Evolutionary conservation across 2,113 vertebrate genomes (phyloP), one percentile per base, ranked within the genome.

Genomic region (Pyrgilauda ruficollis): DNA sequence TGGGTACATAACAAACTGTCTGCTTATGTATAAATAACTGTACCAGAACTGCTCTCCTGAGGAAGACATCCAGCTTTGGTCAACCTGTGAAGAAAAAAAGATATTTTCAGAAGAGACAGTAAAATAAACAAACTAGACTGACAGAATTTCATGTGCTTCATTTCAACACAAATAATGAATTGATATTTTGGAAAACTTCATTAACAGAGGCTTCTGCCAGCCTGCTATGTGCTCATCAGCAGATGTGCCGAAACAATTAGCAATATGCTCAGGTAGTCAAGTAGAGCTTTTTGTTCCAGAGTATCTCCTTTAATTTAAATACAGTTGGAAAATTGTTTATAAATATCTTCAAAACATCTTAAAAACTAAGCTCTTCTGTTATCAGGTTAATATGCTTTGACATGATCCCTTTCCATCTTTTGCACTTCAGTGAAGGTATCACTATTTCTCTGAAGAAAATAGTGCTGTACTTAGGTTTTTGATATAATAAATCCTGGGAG

Each of bases 171-270:
- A 62, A 55, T 64, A 84, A 90, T 46, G 13, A 93, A 67, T 9
- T 52, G 79, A 4, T 85, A 74, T 56, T 92, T 86, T 80, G 47
- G 52, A 84, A 88, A 86, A 80, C 20, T 80, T 88, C 63, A 44
- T 70, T 59, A 84, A 47, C 10, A 6, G 47, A 70, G 43, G 30
- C 39, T 90, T 22, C 75, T 93, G 63, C 9, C 68, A 67, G 47
- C 52, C 67, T 67, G 72, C 68, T 91, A 59, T 39, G 70, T 44
- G 43, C 39, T 90, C 2, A 5, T 62, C 31, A 17, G 59, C 93
- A 94, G 93, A 90, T 93, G 91, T 90, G 67, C 44, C 77, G 75
- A 70, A 93, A 84, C 61, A 93, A 93, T 92, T 86, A 94, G 50
- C 83, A 90, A 59, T 88, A 88, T 72, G 72, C 39, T 88, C 90